These are phyloP conservation scores for Mola mola DNA, from an alignment of 2,113 vertebrate genomes.

Conservation along the genomic window DNA sequence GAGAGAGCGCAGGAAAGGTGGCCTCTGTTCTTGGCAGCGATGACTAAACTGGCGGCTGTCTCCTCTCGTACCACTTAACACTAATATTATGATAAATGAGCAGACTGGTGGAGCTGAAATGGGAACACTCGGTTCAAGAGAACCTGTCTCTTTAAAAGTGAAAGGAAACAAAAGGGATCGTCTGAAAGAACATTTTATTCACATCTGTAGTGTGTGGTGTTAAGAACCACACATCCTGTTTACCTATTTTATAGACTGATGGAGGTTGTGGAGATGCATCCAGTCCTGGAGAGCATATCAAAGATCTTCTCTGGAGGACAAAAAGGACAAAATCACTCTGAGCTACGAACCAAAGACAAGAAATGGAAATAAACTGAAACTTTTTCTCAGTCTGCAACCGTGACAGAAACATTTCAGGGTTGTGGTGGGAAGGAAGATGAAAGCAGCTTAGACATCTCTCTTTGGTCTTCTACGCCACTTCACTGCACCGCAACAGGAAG, in stretches of 20 bases:
- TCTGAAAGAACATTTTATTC: neutral
- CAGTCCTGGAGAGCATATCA: conserved; percentile 9
- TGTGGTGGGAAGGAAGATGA: conserved; percentile 9
- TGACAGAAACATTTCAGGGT: conserved; percentile 1
- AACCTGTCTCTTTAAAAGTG: conserved; percentile 32
- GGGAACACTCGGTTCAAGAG: conserved; percentile 30
- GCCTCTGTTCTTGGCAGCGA: conserved; percentile 30
- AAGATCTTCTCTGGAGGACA: conserved; percentile 28
- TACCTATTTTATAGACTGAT: conserved; percentile 9
- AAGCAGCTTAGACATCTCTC: neutral
- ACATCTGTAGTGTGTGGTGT: too few relatives aligned
- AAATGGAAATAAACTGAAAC: too few relatives aligned
- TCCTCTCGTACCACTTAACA: too few relatives aligned
- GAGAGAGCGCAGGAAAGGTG: conserved; percentile 10
- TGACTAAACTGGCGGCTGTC: neutral
- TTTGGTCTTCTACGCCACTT: conserved; percentile 19
- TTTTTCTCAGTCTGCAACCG: too few relatives aligned
- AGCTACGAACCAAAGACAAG: conserved; percentile 75
- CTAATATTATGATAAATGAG: too few relatives aligned
- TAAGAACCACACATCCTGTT: conserved; percentile 2
- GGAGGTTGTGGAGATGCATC: conserved; percentile 11
- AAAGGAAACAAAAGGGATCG: conserved; percentile 67
- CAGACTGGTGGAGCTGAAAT: conserved; percentile 26
- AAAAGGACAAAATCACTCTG: conserved; percentile 19
- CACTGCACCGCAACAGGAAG: conserved; percentile 52